Percentiles rank a stretch among this genome's conserved stretches.
Conservation (phyloP, 2,113 vertebrate species). For the Pterocles orientalis region DNA sequence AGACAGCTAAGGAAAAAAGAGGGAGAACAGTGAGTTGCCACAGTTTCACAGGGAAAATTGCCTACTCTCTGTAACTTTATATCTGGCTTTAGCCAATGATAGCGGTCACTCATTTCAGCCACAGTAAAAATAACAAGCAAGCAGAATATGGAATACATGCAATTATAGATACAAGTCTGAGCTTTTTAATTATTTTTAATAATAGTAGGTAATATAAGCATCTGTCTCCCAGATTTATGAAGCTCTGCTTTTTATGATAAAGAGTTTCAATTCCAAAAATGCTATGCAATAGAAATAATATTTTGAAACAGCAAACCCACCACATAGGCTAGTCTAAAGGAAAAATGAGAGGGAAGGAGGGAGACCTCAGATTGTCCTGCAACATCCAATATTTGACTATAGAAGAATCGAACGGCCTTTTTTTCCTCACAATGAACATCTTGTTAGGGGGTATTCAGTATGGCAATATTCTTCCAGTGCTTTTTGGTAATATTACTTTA, state of each 20-base stretch:
- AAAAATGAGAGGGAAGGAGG: not conserved
- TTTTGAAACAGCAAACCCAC: slow-evolving; percentile 22
- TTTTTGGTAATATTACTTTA: not conserved
- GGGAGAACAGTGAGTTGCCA: not conserved
- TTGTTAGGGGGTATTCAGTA: not conserved
- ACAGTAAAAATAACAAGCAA: slow-evolving; percentile 9
- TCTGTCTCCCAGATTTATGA: slow-evolving; percentile 20
- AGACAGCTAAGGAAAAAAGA: not conserved
- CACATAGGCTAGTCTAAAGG: not conserved
- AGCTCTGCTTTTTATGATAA: not conserved
- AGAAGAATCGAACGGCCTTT: not conserved
- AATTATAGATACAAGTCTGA: not conserved
- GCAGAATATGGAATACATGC: not conserved
- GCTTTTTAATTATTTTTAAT: slow-evolving; percentile 23
- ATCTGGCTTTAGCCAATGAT: not conserved
- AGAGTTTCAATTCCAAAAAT: slow-evolving; percentile 19
- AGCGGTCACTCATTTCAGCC: not conserved
- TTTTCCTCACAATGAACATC: not conserved
- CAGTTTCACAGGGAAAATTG: not conserved
- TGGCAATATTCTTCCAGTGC: not conserved
- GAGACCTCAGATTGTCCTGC: not conserved
- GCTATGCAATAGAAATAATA: slow-evolving; percentile 32
- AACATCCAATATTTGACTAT: not conserved
- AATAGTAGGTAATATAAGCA: slow-evolving; percentile 7
- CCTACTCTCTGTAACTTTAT: not conserved